Percentiles rank a stretch among this genome's conserved stretches.
Conservation (phyloP, 2,113 vertebrate genomes). For the Cichladusa arquata region DNA sequence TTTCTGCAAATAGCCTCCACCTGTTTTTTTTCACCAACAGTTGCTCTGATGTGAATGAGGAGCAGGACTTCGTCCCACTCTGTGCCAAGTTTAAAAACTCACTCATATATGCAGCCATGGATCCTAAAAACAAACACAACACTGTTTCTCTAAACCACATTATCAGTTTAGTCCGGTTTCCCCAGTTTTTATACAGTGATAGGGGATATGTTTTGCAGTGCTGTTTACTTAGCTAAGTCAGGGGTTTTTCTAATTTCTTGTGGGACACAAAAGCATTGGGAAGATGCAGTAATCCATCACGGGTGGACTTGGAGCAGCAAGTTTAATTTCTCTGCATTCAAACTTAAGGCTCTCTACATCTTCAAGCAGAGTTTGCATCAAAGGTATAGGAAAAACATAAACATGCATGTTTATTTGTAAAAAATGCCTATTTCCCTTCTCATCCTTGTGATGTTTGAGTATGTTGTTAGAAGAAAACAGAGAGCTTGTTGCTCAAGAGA, state of each 20-base stretch:
- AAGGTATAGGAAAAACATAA: not conserved
- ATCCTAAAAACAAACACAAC: not conserved
- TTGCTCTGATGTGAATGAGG: not conserved
- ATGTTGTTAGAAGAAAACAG: not conserved
- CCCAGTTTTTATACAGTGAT: not conserved
- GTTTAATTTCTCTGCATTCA: not conserved
- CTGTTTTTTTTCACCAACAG: not conserved
- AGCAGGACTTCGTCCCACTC: not conserved
- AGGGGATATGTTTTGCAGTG: not conserved
- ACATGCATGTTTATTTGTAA: not conserved
- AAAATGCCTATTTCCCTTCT: not conserved
- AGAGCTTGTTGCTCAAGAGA: not conserved
- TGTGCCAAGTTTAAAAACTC: not conserved
- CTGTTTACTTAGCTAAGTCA: not conserved
- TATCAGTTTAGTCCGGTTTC: not conserved
- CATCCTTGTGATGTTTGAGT: not conserved
- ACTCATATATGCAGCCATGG: not conserved
- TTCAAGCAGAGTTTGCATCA: not conserved
- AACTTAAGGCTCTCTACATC: not conserved
- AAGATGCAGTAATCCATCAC: not conserved
- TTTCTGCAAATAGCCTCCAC: constrained; percentile 30
- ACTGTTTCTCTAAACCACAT: not conserved
- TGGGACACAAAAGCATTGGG: not conserved
- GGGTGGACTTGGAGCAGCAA: not conserved
- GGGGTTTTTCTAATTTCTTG: not conserved